These are phyloP conservation scores for Heteropelma amictum DNA, from an alignment of 2,888 invertebrate species.

Conservation along the genomic window DNA sequence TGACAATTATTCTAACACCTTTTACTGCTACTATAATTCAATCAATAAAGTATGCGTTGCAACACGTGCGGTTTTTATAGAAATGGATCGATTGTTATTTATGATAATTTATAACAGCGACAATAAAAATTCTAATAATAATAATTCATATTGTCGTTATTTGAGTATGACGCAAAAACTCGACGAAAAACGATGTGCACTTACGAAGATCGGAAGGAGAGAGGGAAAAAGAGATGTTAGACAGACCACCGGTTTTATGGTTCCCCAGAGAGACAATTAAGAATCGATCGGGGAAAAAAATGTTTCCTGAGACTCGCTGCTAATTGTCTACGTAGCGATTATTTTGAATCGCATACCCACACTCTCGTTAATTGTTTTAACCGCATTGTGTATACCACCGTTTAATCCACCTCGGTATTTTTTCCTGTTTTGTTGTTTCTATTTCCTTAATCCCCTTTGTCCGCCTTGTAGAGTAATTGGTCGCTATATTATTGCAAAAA, in stretches of 20 bases:
- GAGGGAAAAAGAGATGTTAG: background rate
- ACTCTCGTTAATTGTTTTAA: constrained; percentile 44
- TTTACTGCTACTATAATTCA: too few species aligned
- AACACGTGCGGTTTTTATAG: too few species aligned
- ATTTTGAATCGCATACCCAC: constrained; percentile 34
- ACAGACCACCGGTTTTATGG: background rate
- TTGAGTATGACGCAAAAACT: too few species aligned
- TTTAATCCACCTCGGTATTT: background rate
- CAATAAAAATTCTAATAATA: too few species aligned
- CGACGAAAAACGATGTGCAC: background rate
- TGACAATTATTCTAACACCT: too few species aligned
- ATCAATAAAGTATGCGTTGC: too few species aligned
- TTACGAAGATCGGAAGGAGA: constrained; percentile 19
- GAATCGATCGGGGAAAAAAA: constrained; percentile 29
- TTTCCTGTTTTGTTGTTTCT: background rate
- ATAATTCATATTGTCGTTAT: too few species aligned
- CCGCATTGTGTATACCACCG: background rate
- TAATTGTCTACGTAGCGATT: constrained; percentile 2
- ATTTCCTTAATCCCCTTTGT: constrained; percentile 7
- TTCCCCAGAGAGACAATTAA: constrained; percentile 9
- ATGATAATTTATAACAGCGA: too few species aligned
- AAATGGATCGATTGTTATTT: too few species aligned
- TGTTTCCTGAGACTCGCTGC: background rate
- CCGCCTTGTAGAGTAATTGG: too few species aligned
- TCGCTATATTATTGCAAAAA: too few species aligned